Evolutionary conservation across 2,797 vertebrate species (phyloP), one percentile per base, ranked within the genome.

Genomic region (Botia almorhae): DNA sequence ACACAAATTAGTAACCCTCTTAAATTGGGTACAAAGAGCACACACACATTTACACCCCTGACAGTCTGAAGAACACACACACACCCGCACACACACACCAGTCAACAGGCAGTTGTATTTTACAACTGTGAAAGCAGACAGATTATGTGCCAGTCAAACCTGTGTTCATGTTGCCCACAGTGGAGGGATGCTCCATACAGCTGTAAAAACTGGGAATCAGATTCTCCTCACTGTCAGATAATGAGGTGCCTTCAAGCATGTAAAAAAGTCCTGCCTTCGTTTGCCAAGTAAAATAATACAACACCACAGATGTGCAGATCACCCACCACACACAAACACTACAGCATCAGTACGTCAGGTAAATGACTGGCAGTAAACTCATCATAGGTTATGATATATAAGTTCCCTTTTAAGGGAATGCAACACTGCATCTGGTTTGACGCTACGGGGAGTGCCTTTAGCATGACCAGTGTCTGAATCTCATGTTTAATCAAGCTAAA

Each of bases 281-380:
- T 95, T 94, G 86, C 96, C 96, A 91, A 99, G 95, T 82, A 94
- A 94, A 89, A 97, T 93, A 39, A 99, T 91, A 89, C 14, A 96
- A 90, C n/a, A 96, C 87, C 21, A 95, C 90, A 2, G 94, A 92
- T 5, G 96, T 97, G 90, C 93, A 94, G 83, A 97, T 95, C 78
- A 98, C 92, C 98, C 99, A 77, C 11, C 80, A 74, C 90, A 79
- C 65, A 82, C 2, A 77, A 8, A 80, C 19, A 82, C 0, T 53
- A 2, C 2, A 83, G 5, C 39, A 48, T 14, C 23, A 11, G 19
- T 7, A 6, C 16, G 10, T 36, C 50, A 53, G 46, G 3, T 14
- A 13, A n/a, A 74, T 33, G 11, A 61, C 19, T 17, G 36, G 11
- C 36, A 29, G 19, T 21, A 23, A 21, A 23, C 19, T 26, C 23